Conservation (phyloP, 2,888 invertebrate species). For the Dorcus hopei region DNA sequence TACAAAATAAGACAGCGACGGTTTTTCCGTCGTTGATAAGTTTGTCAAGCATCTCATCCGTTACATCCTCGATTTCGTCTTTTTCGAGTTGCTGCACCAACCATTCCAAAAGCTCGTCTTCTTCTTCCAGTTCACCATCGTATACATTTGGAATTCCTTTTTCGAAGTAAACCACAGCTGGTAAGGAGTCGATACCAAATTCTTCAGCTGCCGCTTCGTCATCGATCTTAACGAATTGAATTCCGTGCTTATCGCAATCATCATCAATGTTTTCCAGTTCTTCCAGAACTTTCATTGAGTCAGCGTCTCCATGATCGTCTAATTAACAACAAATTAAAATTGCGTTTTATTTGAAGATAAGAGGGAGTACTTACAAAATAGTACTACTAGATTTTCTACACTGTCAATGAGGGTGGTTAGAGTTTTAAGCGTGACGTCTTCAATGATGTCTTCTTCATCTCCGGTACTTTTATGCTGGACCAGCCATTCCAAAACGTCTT, state of each 20-base stretch:
- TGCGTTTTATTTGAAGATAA: not conserved
- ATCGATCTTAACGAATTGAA: conserved; percentile 91
- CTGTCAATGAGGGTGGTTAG: conserved; percentile 83
- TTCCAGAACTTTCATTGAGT: conserved; percentile 78
- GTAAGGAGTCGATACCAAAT: conserved; percentile 79
- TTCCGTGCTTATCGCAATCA: conserved; percentile 88
- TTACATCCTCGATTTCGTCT: conserved; percentile 93
- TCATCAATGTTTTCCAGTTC: conserved; percentile 92
- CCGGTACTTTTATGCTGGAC: conserved; percentile 91
- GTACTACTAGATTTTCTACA: conserved; percentile 86
- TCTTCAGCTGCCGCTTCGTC: conserved; percentile 79
- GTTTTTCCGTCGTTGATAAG: conserved; percentile 85
- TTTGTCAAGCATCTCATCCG: conserved; percentile 90
- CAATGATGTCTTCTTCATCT: conserved; percentile 90
- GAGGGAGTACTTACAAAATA: conserved; percentile 72
- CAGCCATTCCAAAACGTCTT: conserved; percentile 90
- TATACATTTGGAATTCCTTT: conserved; percentile 90
- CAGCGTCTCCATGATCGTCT: conserved; percentile 89
- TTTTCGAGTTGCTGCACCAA: conserved; percentile 81
- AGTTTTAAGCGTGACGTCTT: conserved; percentile 89
- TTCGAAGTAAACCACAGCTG: conserved; percentile 89
- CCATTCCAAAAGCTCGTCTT: conserved; percentile 87
- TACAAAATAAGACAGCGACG: conserved; percentile 88
- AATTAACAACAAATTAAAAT: conserved; percentile 22
- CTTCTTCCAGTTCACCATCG: conserved; percentile 85